A percentile compares a stretch with the other conserved stretches of the same genome.
These are phyloP conservation scores for Flabesymbios commensalis DNA, from an alignment of 2,888 invertebrate species.

Conservation along the genomic window DNA sequence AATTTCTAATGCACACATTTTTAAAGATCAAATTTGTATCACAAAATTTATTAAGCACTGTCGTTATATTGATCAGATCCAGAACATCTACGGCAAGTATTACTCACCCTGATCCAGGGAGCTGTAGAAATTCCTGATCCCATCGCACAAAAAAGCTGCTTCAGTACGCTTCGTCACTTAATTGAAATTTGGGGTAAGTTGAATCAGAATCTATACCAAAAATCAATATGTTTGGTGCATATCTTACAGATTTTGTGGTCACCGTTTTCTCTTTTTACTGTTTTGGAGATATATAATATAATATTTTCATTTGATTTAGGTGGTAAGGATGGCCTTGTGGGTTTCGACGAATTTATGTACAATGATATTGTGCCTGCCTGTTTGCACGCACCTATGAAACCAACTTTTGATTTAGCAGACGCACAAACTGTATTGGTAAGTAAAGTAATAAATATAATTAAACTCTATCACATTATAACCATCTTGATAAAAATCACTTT, in stretches of 20 bases:
- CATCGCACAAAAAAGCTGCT: constrained; percentile 64
- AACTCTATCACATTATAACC: not conserved
- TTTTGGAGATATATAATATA: not conserved
- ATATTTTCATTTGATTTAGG: constrained; percentile 38
- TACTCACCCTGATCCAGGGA: constrained; percentile 64
- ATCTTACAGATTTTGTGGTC: not conserved
- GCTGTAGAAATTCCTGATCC: constrained; percentile 65
- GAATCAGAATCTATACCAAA: not conserved
- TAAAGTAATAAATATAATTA: not conserved
- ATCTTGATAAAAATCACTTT: no score
- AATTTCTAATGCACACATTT: no score
- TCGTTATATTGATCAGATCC: constrained; percentile 16
- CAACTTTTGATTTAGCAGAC: constrained; percentile 64
- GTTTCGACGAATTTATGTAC: constrained; percentile 65
- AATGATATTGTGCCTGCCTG: constrained; percentile 65
- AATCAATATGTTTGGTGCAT: not conserved
- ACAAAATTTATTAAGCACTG: not conserved
- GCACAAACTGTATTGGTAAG: constrained; percentile 63
- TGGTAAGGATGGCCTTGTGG: constrained; percentile 59
- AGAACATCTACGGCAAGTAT: constrained; percentile 60
- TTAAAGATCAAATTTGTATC: no score
- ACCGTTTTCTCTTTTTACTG: not conserved
- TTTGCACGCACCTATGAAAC: constrained; percentile 64
- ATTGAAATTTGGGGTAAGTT: constrained; percentile 55
- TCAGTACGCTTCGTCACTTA: constrained; percentile 62